These are phyloP conservation scores for Holothuria scabra DNA, from an alignment of 53 echinoderm and acorn worm genomes.

Conservation along the genomic window DNA sequence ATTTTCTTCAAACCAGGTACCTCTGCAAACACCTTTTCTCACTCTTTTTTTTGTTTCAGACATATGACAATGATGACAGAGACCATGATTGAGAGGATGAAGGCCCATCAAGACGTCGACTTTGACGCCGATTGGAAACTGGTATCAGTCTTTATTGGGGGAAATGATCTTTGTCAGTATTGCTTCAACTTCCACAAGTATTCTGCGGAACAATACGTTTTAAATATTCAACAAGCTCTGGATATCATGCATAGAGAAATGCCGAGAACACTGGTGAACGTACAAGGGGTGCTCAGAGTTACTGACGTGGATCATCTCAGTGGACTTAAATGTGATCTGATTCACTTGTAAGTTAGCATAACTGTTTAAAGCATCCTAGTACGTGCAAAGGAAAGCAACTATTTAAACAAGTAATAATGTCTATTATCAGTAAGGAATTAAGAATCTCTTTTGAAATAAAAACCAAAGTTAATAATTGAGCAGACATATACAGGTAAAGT, in stretches of 20 bases:
- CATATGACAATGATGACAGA: slow-evolving; percentile 64
- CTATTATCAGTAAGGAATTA: too few species aligned
- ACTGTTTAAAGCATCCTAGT: too few species aligned
- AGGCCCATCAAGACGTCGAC: slow-evolving; percentile 48
- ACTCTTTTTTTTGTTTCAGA: slow-evolving; percentile 17
- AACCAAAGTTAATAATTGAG: too few species aligned
- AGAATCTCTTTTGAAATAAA: too few species aligned
- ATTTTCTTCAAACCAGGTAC: too few species aligned
- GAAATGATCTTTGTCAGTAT: slow-evolving; percentile 80
- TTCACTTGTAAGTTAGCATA: slow-evolving; percentile 40
- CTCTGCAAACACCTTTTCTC: background rate
- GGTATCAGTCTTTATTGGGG: slow-evolving; percentile 80
- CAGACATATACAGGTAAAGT: too few species aligned
- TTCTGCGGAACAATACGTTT: slow-evolving; percentile 65
- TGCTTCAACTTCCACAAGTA: slow-evolving; percentile 64
- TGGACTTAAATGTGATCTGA: slow-evolving; percentile 32
- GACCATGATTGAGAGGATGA: slow-evolving; percentile 55
- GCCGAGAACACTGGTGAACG: slow-evolving; percentile 40
- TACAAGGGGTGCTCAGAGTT: slow-evolving; percentile 5
- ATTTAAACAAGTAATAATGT: too few species aligned
- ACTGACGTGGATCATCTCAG: slow-evolving; percentile 34
- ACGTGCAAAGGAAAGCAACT: too few species aligned
- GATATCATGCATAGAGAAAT: slow-evolving; percentile 38
- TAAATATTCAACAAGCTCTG: slow-evolving; percentile 51
- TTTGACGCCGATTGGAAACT: slow-evolving; percentile 82